A percentile compares a stretch with the other conserved stretches of the same genome.
Conservation (phyloP, 2,113 vertebrate genomes). For the Thoracochromis brauschi region DNA sequence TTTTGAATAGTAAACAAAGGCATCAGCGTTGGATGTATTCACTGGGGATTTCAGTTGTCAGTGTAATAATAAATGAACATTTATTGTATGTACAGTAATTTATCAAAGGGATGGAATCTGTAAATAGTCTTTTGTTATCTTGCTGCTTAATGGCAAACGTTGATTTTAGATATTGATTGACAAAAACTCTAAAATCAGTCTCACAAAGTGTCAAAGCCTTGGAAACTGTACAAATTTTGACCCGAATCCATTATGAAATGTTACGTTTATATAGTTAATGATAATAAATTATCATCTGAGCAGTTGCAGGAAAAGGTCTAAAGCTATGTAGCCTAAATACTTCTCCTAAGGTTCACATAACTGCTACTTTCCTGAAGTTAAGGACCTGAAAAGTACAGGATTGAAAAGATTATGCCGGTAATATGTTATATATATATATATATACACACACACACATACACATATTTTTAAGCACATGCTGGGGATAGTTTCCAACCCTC, state of each 20-base stretch:
- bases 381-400: background rate
- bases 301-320: background rate
- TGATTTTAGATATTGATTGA: background rate
- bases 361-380: background rate
- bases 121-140: background rate
- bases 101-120: background rate
- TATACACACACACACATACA: background rate
- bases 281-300: background rate
- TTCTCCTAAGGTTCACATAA: background rate
- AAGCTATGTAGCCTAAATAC: background rate
- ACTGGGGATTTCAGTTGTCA: background rate
- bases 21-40: background rate
- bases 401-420: background rate
- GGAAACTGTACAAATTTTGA: background rate
- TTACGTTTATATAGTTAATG: background rate
- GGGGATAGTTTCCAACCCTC: background rate
- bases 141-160: background rate
- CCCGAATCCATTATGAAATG: background rate
- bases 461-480: background rate
- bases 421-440: background rate
- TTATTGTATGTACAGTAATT: background rate
- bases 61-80: background rate
- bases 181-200: background rate
- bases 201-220: background rate
- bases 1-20: constrained; percentile 16